Evolutionary conservation across 2,888 invertebrate genomes (phyloP), one percentile per base, ranked within the genome.

Genomic region (Hypomecis punctinalis): DNA sequence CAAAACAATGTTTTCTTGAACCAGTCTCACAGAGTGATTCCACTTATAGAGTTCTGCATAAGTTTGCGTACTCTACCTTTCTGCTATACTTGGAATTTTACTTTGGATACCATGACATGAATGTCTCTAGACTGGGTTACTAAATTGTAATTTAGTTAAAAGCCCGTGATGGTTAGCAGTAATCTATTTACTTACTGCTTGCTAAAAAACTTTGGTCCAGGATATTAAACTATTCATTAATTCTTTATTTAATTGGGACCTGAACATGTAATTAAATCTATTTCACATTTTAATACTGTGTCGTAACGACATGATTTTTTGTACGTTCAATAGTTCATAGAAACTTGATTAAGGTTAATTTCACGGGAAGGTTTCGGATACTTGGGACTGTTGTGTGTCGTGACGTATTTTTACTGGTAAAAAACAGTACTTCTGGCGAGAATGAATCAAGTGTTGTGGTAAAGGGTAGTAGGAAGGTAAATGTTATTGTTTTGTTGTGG

Each of bases 111-210:
- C 57, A 57, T 57, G 47, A 36, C 52, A 52, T 63, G 23, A 23
- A 23, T 23, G 47, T 63, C 23, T 52, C 7, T 46, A 47, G 39
- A 39, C 45, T 42, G 54, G 13, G 23, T 46, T 6, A 45, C 51
- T 33, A 36, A 59, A 59, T 59, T 55, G 54, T 64, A 59, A 55
- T 64, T 55, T 64, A 55, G 35, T 64, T 59, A 55, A 64, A 63
- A 63, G 63, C 47, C 39, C 13, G 10, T 48, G 10, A n/a, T n/a
- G 52, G 11, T 52, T 52, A 53, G 42, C 11, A 37, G 40, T 35
- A 43, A 55, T 49, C 36, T 46, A 47, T 52, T 53, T 37, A 58
- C 40, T n/a, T 55, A 40, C 52, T 6, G 40, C n/a, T 42, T 42
- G 10, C 7, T 13, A 51, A 9, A 40, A 40, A 33, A 40, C 2